phyloP scores from a whole-genome alignment of 1,140 invertebrate species.

The Drosophila baimaii region DNA sequence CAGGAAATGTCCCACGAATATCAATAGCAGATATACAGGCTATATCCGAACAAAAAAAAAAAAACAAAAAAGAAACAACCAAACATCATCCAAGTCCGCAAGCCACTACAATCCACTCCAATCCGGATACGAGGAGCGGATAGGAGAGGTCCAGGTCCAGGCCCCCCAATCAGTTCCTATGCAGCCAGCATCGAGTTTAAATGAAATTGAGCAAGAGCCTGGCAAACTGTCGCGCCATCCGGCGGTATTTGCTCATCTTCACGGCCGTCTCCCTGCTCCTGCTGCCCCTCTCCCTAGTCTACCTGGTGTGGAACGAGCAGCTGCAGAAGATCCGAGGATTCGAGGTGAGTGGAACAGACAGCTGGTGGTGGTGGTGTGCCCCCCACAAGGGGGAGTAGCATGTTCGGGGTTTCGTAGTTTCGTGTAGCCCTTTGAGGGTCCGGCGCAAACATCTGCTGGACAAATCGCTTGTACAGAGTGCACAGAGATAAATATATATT shows the following conservation, averaged over 20 bases:
- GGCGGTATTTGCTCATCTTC: conserved; percentile 84
- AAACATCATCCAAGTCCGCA: conserved; percentile 16
- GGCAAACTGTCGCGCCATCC: conserved; percentile 81
- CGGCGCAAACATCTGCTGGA: conserved; percentile 33
- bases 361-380: neutral
- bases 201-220: conserved; percentile 81
- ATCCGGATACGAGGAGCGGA: conserved; percentile 31
- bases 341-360: conserved; percentile 74
- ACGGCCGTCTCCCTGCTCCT: conserved; percentile 76
- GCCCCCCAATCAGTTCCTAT: conserved; percentile 68
- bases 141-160: conserved; percentile 22
- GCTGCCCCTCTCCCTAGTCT: conserved; percentile 78
- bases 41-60: conserved; percentile 19
- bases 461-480: conserved; percentile 26
- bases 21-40: conserved; percentile 37
- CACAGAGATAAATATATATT: conserved; percentile 14
- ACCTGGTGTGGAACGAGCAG: conserved; percentile 82
- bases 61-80: neutral
- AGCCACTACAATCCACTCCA: conserved; percentile 14
- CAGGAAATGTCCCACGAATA: conserved; percentile 45
- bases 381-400: conserved; percentile 5
- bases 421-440: conserved; percentile 34
- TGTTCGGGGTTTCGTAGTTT: conserved; percentile 6
- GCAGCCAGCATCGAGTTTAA: conserved; percentile 71
- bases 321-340: conserved; percentile 83